Evolutionary conservation across 2,888 invertebrate species (phyloP), one percentile per base, ranked within the genome.

Genomic region (Heliconius cydno): DNA sequence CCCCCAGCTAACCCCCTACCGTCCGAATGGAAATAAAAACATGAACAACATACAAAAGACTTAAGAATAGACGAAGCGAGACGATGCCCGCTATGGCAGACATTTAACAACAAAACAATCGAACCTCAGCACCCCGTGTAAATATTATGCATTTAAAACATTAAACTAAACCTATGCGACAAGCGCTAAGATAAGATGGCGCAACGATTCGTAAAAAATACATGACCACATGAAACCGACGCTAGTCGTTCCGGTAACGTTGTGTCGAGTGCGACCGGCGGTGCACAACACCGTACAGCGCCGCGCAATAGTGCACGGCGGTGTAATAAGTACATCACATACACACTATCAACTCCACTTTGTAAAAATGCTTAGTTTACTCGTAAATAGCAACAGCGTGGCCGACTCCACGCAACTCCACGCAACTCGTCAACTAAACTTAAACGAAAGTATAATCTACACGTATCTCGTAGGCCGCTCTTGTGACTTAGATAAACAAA

Each of bases 241-340:
- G 90, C 88, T 92, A 91, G 91, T 90, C 88, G 89, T 88, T 90
- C 90, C 91, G 92, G 93, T 93, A 91, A 93, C 92, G 87, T 89
- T 88, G 88, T 89, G 90, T 22, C 34, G n/a, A 60, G 60, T 22
- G 22, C 67, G 67, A 67, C 67, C 90, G 86, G 86, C 60, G 60
- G 60, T 60, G 60, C 60, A 60, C 60, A 60, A 60, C 60, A 60
- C 60, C 60, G 60, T 60, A 60, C 60, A 60, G 60, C 52, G 87
- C 86, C 84, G 86, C 87, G 84, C 86, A 87, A 72, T 28, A 66
- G 57, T 34, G 75, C 15, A 57, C 79, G 57, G 63, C 78, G 60
- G 75, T 60, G 60, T 25, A 34, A 28, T 83, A 84, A 84, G 85
- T 84, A 84, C 86, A 84, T 83, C 67, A 68, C 67, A 68, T 68